Base-by-base conservation (phyloP, 1,140 invertebrate genomes). In the Cotesia glomerata region DNA sequence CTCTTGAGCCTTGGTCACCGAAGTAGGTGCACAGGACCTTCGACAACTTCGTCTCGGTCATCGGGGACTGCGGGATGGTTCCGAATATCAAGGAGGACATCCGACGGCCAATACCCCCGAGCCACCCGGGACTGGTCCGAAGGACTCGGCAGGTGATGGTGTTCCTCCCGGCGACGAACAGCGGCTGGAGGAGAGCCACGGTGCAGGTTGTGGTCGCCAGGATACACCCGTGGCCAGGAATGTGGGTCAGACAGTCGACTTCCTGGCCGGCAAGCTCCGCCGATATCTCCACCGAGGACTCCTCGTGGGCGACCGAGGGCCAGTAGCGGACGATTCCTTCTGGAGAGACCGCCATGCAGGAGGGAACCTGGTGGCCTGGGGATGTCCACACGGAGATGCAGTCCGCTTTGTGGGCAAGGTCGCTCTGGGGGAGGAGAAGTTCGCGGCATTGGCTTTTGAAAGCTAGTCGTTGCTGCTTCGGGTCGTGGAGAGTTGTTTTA, bases 251-350 rank as follows among this genome's bases (percentile, higher is more conserved):
- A 63, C 91, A 91, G 76, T 94, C 93, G 82, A 96, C 97, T 87
- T 97, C 92, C 83, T 93, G 92, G 0, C 93, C 92, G 5, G 83
- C 82, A 3, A 98, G 84, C 78, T 97, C 95, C 3, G 94, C 92
- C 76, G 90, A 93, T 32, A 93, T 91, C 85, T 98, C 96, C 11
- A 93, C 89, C n/a, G 93, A 96, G 7, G 92, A 91, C 3, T 92
- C 92, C 80, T 97, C 95, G 79, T 97, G 95, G 0, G 94, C 92
- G 52, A 98, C 92, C 35, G 92, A 95, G 0, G 94, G 89, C 97
- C 97, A 98, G 83, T 95, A 98, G 13, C 96, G 89, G 3, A 96
- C 92, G 45, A 93, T 89, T n/a, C 96, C 97, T 83, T 97, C 96
- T 32, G 97, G 96, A 9, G 96, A 97, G 0, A 97, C 95, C 51